Base-by-base conservation (phyloP, 2,113 vertebrate species). In the Penelope pileata region DNA sequence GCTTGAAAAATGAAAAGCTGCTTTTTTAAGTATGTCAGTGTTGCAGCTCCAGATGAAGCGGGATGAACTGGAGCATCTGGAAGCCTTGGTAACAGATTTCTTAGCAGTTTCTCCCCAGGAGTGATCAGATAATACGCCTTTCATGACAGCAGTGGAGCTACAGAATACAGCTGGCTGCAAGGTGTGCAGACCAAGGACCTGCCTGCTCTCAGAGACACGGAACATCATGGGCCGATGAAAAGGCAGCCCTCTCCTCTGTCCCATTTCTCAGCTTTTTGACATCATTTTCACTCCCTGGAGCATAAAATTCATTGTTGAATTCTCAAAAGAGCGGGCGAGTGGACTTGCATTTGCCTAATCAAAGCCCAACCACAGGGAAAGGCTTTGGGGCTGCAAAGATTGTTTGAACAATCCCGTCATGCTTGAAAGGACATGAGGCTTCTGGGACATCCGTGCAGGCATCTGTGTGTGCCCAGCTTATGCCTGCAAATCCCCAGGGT, bases 41-140 rank as follows among this genome's bases (percentile, higher is more conserved):
- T 74, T 67, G 77, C 59, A 81, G 60, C 74, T 93, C 84, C 75
- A 92, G 84, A 83, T 89, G 85, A 93, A 96, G 78, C 81, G 83
- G 76, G 77, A 69, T 80, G 91, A 95, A 86, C 76, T 29, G 68
- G 75, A 96, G 88, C 80, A 94, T 94, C 95, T 94, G 80, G 94
- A 96, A 95, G 93, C 91, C 93, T 96, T 94, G 92, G 95, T 96
- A 93, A 96, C 91, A 93, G 94, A 86, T 92, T 91, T 96, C 76
- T 95, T 87, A 88, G 29, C 59, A 59, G 78, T 91, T 94, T 63
- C 64, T 95, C 72, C 47, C 58, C 75, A 79, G 70, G 76, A 94
- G 40, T 2, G 38, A 96, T 83, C 94, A 84, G 83, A 94, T 91
- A 83, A 94, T 85, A 34, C 10, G 50, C 79, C 63, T 88, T 77